Base-by-base conservation (phyloP, 2,113 vertebrate genomes). In the Cheilinus undulatus region DNA sequence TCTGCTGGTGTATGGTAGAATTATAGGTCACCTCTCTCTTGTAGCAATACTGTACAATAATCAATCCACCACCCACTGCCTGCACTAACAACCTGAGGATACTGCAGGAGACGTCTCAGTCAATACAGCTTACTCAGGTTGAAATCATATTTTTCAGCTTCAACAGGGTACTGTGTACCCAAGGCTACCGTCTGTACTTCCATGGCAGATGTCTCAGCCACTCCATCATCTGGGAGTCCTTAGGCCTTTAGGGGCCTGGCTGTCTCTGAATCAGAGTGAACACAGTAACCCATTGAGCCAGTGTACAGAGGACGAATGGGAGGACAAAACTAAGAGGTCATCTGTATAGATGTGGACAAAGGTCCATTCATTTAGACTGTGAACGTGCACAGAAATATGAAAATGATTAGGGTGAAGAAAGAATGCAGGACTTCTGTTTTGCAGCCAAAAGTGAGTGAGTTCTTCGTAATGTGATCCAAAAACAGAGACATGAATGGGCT, bases 141-240 rank as follows among this genome's bases (percentile, higher is more conserved):
- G 61, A 80, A 86, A 78, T 86, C 72, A 73, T 76, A 79, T 87
- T 82, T 85, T 77, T 74, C 76, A 76, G 73, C 62, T 64, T 71
- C 74, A 86, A 78, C 72, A 69, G 82, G 81, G 50, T 67, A 52
- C 70, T 59, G 66, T 53, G 53, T 58, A 86, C 76, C 80, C 84
- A 86, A 77, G 77, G 87, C 83, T 67, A 77, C 73, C 86, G 78
- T 74, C 80, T 83, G 83, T 71, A 87, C 82, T 69, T 90, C 80
- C 80, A 13, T 23, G 60, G 80, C 83, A 91, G 82, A 88, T 75
- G 86, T 89, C 76, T 76, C 63, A 36, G 67, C 73, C 77, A 46
- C 78, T 86, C 75, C 81, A 85, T 91, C 90, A 88, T 87, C 76
- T 74, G 80, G 74, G 81, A 85, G 64, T 73, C 76, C 64, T 78